Percentiles rank a stretch among this genome's conserved stretches.
Conservation (phyloP, 2,888 invertebrate genomes). For the Apamea crenata region DNA sequence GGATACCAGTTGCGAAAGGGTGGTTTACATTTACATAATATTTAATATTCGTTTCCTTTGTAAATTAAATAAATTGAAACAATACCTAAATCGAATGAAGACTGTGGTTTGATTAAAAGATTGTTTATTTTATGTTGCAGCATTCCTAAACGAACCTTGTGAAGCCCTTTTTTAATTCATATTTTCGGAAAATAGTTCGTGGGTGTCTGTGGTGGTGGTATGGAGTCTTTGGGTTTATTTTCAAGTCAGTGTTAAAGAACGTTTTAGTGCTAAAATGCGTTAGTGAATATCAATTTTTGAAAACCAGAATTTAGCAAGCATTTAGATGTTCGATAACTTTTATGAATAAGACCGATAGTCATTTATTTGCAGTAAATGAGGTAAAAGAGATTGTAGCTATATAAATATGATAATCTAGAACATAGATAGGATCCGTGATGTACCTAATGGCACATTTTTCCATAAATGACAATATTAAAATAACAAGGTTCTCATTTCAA, state of each 20-base stretch:
- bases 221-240: no score
- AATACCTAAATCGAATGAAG: conserved; percentile 59
- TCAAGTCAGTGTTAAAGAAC: no score
- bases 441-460: background rate
- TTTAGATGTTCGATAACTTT: no score
- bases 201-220: no score
- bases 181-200: background rate
- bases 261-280: no score
- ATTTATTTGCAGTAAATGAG: no score
- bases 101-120: conserved; percentile 47
- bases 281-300: no score
- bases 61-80: conserved; percentile 63
- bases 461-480: background rate
- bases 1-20: conserved; percentile 54
- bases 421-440: no score
- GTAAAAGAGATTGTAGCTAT: background rate
- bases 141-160: background rate
- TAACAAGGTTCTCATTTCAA: background rate
- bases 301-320: no score
- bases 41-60: conserved; percentile 65
- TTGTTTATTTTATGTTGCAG: conserved; percentile 12
- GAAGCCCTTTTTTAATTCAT: background rate
- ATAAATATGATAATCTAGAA: background rate
- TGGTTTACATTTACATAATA: conserved; percentile 61
- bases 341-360: no score